These are phyloP conservation scores for Phenganax stokvisi DNA, from an alignment of 92 coral and sea anemone species.

Conservation along the genomic window DNA sequence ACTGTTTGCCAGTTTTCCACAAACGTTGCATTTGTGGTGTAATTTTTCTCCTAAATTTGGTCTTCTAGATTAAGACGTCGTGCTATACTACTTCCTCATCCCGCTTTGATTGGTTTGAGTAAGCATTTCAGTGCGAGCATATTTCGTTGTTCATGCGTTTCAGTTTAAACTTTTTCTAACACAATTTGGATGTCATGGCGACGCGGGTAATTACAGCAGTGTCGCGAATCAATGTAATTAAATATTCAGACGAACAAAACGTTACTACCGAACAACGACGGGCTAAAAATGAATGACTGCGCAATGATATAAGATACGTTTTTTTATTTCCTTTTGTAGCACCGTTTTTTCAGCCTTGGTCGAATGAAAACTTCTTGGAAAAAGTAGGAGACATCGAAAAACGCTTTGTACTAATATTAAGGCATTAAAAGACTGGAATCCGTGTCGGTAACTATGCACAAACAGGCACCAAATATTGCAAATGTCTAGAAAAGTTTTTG, in stretches of 20 bases:
- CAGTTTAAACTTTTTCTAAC: slow-evolving; percentile 18
- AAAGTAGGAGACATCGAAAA: background rate
- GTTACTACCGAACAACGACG: background rate
- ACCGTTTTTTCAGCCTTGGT: background rate
- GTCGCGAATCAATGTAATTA: slow-evolving; percentile 24
- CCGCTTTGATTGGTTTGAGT: slow-evolving; percentile 3
- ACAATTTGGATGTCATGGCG: slow-evolving; percentile 2
- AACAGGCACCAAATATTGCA: background rate
- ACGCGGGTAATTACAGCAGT: slow-evolving; percentile 36
- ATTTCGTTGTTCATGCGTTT: background rate
- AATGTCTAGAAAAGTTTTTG: background rate
- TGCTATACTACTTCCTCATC: background rate
- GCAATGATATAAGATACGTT: background rate
- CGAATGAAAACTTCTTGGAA: background rate
- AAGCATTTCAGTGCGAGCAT: slow-evolving; percentile 17
- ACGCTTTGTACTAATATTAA: no score
- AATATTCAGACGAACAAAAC: slow-evolving; percentile 34
- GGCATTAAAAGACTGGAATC: no score
- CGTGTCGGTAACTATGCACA: no score
- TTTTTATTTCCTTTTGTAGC: background rate
- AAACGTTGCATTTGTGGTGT: background rate
- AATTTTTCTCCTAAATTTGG: background rate
- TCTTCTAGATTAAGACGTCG: background rate
- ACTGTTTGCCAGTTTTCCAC: background rate
- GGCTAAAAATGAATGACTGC: background rate